Evolutionary conservation across 2,797 vertebrate genomes (phyloP).

Genomic region (Dicrostonyx torquatus): DNA sequence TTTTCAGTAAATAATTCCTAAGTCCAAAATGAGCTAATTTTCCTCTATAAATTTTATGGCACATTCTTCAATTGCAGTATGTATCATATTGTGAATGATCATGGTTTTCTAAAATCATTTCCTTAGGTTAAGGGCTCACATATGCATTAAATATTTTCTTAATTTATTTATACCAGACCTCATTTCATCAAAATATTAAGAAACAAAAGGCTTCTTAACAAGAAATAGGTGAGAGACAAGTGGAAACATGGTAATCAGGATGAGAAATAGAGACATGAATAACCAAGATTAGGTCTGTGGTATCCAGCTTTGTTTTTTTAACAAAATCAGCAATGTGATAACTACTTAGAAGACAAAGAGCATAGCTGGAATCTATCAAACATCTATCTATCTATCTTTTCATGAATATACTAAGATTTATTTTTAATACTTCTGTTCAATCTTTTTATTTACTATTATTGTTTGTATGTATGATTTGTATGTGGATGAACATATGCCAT

Average conservation of each 20-base stretch:
- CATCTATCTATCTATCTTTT: neutral
- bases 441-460: constrained; percentile 11
- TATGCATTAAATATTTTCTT: neutral
- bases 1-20: neutral
- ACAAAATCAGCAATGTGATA: neutral
- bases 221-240: neutral
- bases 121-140: neutral
- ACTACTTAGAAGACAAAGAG: constrained; percentile 10
- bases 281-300: neutral
- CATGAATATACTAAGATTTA: neutral
- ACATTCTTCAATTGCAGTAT: neutral
- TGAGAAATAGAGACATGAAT: neutral
- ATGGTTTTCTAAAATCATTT: neutral
- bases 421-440: neutral
- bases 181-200: constrained; percentile 22
- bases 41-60: neutral
- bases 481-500: neutral
- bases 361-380: neutral
- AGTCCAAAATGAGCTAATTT: constrained; percentile 3
- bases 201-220: neutral
- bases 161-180: neutral
- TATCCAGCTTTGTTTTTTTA: neutral
- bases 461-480: neutral
- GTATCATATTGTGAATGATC: neutral
- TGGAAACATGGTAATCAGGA: neutral